Evolutionary conservation across 2,113 vertebrate species (phyloP), one percentile per base, ranked within the genome.

Genomic region (Malurus elegans): DNA sequence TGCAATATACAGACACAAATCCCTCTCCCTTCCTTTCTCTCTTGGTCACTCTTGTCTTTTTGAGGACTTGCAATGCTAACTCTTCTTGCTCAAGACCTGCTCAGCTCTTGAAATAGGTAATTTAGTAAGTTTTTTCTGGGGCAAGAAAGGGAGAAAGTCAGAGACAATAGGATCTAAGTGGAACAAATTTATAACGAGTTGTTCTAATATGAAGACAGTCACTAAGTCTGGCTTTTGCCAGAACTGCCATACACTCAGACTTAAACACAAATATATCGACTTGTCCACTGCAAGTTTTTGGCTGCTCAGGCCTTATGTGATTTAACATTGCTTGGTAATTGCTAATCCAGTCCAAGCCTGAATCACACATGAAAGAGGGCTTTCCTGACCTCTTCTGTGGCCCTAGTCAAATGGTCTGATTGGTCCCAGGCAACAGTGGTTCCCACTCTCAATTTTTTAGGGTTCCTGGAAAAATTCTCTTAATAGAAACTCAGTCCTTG

Each of bases 1-100:
- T 12, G 17, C 58, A 50, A 72, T 79, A 94, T 95, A 74, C 79
- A 94, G 81, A 79, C 69, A 92, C n/a, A 82, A 56, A 94, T 86
- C 36, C 28, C 7, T 42, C 67, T 86, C 70, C 47, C 16, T 82
- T 74, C 72, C 60, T 79, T 73, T 61, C 45, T 80, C 21, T 83
- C 17, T 58, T 69, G 38, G 34, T 76, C 83, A 58, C 10, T 60
- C 54, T 60, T 84, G 44, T 44, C 48, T 73, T 76, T 20, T 47
- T 74, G 60, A 74, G 48, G n/a, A 67, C 36, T 86, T 86, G 47
- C 61, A 90, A 8, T 12, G 18, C 76, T 93, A 92, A 94, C 56
- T 44, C 64, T 44, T 81, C 74, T 50, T 17, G 72, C 29, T 74
- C n/a, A 61, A 81, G 60, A 61, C 36, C 20, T 62, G 6, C 26